Evolutionary conservation across 1,140 invertebrate genomes (phyloP).

Genomic region (Tenebrio molitor): DNA sequence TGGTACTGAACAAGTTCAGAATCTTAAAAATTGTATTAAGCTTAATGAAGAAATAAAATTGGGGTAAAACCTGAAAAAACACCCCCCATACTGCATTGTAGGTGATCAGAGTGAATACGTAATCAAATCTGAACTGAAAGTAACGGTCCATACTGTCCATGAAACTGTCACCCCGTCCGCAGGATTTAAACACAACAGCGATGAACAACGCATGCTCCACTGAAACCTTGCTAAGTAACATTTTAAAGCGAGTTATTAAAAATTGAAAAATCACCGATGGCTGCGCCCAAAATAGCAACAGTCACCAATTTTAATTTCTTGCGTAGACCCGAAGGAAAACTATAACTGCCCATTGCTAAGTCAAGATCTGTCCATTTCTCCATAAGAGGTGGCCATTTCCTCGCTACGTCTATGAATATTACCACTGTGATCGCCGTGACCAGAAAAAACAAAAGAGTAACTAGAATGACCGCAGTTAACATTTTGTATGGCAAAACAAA

Average conservation of each 20-base stretch:
- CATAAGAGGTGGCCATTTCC: constrained; percentile 52
- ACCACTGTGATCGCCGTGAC: neutral
- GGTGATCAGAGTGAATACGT: neutral
- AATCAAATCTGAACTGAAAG: neutral
- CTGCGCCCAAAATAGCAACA: neutral
- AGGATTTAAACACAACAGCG: neutral
- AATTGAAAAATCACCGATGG: constrained; percentile 38
- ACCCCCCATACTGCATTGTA: constrained; percentile 38
- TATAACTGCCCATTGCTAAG: constrained; percentile 48
- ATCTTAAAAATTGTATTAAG: neutral
- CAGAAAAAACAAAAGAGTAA: constrained; percentile 16
- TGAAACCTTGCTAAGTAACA: neutral
- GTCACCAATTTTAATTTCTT: neutral
- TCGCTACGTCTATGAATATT: constrained; percentile 44
- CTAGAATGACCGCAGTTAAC: neutral
- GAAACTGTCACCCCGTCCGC: neutral
- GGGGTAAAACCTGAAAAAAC: neutral
- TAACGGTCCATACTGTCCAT: neutral
- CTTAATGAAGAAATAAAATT: neutral
- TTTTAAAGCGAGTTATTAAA: neutral
- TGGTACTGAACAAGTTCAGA: constrained; percentile 36
- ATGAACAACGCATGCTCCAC: constrained; percentile 7
- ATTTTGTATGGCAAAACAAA: neutral
- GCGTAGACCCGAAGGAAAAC: constrained; percentile 46
- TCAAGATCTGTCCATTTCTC: constrained; percentile 52